Percentiles rank a stretch among this genome's conserved stretches.
These are phyloP conservation scores for Pantherophis guttatus DNA, from an alignment of 2,113 vertebrate genomes.

Conservation along the genomic window DNA sequence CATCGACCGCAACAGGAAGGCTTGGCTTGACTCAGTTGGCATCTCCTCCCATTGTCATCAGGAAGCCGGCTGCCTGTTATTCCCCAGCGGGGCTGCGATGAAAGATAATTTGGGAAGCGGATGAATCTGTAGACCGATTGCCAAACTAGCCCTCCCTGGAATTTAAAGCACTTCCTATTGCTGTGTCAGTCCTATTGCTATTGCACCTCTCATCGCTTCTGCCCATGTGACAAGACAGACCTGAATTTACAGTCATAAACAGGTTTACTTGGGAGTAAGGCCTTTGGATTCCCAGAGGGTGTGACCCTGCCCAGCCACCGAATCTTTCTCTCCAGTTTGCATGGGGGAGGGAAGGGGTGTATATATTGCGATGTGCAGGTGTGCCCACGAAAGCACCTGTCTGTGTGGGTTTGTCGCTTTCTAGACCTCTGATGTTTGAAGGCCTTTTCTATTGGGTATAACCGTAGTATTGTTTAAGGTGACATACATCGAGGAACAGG, in stretches of 20 bases:
- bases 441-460: too few species aligned
- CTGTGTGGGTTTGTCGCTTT: neutral
- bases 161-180: neutral
- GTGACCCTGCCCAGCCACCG: neutral
- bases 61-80: neutral
- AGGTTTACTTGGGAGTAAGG: neutral
- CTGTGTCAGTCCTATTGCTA: neutral
- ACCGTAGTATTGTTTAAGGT: too few species aligned
- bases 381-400: neutral
- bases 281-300: neutral
- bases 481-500: too few species aligned
- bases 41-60: neutral
- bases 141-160: neutral
- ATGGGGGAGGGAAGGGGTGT: too few species aligned
- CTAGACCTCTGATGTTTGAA: too few species aligned
- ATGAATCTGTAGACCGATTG: neutral
- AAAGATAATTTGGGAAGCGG: neutral
- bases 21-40: neutral
- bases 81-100: neutral
- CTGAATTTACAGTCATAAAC: neutral
- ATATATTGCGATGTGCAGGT: neutral
- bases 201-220: too few species aligned
- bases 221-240: too few species aligned
- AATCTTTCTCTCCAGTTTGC: neutral
- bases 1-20: neutral